phyloP scores from a whole-genome alignment of 1,140 invertebrate genomes.

The Plodia interpunctella region DNA sequence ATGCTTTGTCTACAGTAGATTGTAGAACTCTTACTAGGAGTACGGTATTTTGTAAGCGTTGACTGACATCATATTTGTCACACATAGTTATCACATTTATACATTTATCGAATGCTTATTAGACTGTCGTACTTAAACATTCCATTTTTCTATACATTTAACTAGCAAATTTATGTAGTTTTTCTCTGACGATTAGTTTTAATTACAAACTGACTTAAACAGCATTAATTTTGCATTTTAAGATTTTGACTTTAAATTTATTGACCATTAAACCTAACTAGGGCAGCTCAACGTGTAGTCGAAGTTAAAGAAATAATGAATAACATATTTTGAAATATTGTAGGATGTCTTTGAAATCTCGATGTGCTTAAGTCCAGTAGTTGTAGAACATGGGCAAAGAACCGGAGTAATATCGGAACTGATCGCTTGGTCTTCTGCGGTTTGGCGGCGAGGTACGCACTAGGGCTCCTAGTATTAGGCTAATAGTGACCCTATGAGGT shows the following conservation, averaged over 20 bases:
- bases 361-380: conserved; percentile 74
- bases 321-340: conserved; percentile 60
- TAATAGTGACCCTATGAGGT: conserved; percentile 52
- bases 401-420: conserved; percentile 22
- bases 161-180: conserved; percentile 46
- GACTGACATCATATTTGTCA: conserved; percentile 57
- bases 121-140: conserved; percentile 73
- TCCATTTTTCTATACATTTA: conserved; percentile 66
- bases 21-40: conserved; percentile 4
- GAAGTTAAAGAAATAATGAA: conserved; percentile 47
- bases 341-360: conserved; percentile 72
- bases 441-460: conserved; percentile 37
- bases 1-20: conserved; percentile 1
- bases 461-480: conserved; percentile 65
- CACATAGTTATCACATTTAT: conserved; percentile 28
- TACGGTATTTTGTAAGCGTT: conserved; percentile 38
- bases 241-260: conserved; percentile 27
- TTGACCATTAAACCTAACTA: conserved; percentile 43
- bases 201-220: conserved; percentile 43
- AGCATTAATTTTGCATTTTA: conserved; percentile 57
- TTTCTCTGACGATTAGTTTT: conserved; percentile 46
- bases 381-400: conserved; percentile 42
- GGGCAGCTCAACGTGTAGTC: conserved; percentile 69
- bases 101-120: conserved; percentile 54
- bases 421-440: conserved; percentile 14